Base-by-base conservation (phyloP, 2,797 vertebrate species). In the Todus mexicanus region DNA sequence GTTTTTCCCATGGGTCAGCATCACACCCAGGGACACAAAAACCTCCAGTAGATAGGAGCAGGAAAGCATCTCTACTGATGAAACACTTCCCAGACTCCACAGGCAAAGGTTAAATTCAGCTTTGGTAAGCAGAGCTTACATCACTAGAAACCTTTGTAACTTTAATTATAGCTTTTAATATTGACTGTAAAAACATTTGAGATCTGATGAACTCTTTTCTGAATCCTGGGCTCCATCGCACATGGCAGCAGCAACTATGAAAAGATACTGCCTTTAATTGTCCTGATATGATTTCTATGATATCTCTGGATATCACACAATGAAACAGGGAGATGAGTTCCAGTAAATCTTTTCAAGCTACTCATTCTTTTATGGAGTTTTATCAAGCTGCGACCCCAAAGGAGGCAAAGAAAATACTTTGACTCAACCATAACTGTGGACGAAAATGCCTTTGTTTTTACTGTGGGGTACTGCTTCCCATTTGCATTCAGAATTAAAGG, bases 371-470 rank as follows among this genome's bases (percentile, higher is more conserved):
- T 50, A 23, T 22, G 20, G 69, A 80, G 42, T 65, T 91, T 92
- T 92, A 89, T 89, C 92, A 93, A 89, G 56, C 65, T 81, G 61
- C 57, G 83, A 2, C 54, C 72, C 74, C 50, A 87, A 74, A 50
- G 35, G 26, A 68, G 17, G 25, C 38, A 3, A 1, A 33, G 43
- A 45, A 66, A 74, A 37, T 37, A 43, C 50, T 79, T 84, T 35
- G 66, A 57, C 42, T 73, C 61, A 89, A 4, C 12, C 37, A 37
- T 65, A 53, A 23, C 64, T 74, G 69, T 50, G 68, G 50, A 91
- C 38, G 60, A 69, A 94, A 53, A 83, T 47, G 57, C 45, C 64
- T 94, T 92, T 94, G 57, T 87, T 96, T 90, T 77, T 92, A 6
- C 25, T 59, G n/a, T 33, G 63, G 2, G 3, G 22, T 74, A 93